A percentile compares a stretch with the other conserved stretches of the same genome.
These are phyloP conservation scores for Acanthis flammea DNA, from an alignment of 2,797 vertebrate species.

Conservation along the genomic window DNA sequence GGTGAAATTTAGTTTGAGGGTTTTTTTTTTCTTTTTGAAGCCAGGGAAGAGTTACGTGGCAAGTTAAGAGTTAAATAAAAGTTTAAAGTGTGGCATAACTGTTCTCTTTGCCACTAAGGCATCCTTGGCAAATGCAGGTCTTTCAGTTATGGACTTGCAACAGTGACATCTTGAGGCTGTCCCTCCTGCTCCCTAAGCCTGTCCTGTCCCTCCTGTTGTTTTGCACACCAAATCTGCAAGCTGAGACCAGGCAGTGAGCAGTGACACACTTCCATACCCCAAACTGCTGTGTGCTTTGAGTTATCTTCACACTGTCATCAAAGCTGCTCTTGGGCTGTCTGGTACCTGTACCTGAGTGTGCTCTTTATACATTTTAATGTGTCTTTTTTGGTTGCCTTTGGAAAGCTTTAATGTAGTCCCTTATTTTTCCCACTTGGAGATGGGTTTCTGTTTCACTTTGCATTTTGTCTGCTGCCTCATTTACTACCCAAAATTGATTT, in stretches of 20 bases:
- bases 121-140: neutral
- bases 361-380: neutral
- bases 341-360: neutral
- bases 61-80: neutral
- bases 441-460: neutral
- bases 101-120: neutral
- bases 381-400: neutral
- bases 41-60: neutral
- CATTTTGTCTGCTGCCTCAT: neutral
- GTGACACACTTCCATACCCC: neutral
- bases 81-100: neutral
- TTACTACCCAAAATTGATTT: neutral
- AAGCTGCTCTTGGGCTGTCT: neutral
- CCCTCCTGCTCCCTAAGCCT: neutral
- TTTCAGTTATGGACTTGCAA: neutral
- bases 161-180: constrained; percentile 36
- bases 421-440: neutral
- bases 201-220: neutral
- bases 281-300: neutral
- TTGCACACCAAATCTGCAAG: neutral
- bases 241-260: neutral
- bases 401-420: neutral
- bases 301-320: neutral
- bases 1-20: neutral
- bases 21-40: neutral